Base-by-base conservation (phyloP, 2,113 vertebrate genomes). In the Neolamprologus sp. region DNA sequence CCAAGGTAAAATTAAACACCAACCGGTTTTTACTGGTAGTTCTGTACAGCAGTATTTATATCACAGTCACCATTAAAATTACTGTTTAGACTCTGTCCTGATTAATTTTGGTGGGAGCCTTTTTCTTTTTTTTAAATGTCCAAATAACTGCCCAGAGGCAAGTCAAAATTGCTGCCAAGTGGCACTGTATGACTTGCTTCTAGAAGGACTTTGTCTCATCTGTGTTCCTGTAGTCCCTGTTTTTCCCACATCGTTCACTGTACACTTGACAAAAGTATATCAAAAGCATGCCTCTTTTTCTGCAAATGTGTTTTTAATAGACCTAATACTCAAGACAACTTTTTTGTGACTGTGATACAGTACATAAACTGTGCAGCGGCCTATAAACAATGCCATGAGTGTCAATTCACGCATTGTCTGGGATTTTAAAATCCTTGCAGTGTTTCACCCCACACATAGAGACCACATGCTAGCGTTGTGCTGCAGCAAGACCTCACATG, bases 401-500 rank as follows among this genome's bases (percentile, higher is more conserved):
- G 53, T 81, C 75, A 60, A 16, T 85, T 80, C 65, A 79, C 23
- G 80, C 65, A 85, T 28, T 73, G 45, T 81, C 28, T 19, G n/a
- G 14, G 33, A n/a, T 83, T 85, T 85, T 53, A 54, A 9, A 85
- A 37, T 47, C 23, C 21, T 54, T 84, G 53, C 42, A 68, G 10
- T 84, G 3, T 87, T 87, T 91, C 83, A 84, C 65, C 57, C 28
- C 55, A 88, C 58, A 83, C 55, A 53, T 21, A 63, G 8, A 68
- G 84, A 73, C 83, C 89, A 88, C 51, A 83, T 90, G 81, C 19
- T 73, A 47, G 58, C 55, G 7, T 45, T 14, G 71, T 83, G 80
- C 82, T 73, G 58, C 81, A 85, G 68, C 58, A 33, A 42, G 90
- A 91, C 91, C 83, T 86, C 90, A 93, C 80, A 87, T 81, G 54